Evolutionary conservation across 2,797 vertebrate genomes (phyloP).

Genomic region (Thripadectes ignobilis): DNA sequence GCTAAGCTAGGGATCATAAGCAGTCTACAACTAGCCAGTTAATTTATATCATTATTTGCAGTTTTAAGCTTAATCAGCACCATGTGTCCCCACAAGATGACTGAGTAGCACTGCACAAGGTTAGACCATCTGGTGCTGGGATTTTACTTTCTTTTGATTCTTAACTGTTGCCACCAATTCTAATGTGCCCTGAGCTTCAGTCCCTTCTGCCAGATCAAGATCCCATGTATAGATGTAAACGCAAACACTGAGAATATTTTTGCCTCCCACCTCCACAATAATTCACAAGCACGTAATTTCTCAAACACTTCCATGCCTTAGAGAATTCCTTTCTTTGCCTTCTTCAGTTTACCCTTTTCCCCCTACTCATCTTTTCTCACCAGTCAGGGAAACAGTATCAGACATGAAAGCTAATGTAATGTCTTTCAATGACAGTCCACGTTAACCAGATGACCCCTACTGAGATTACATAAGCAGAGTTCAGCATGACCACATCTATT

Average conservation of each 20-base stretch:
- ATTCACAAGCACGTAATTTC: background rate
- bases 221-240: background rate
- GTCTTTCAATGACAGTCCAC: background rate
- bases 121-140: conserved; percentile 42
- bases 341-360: background rate
- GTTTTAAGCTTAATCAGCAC: conserved; percentile 50
- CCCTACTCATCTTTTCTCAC: background rate
- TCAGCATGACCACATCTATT: background rate
- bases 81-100: conserved; percentile 47
- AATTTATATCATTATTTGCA: conserved; percentile 40
- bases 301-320: background rate
- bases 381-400: background rate
- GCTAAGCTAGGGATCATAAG: conserved; percentile 46
- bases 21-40: conserved; percentile 38
- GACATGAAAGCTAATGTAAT: background rate
- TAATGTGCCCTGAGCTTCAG: background rate
- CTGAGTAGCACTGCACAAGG: background rate
- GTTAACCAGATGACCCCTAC: background rate
- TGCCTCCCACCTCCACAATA: background rate
- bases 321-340: background rate
- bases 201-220: background rate
- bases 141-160: conserved; percentile 15
- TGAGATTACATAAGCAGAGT: background rate
- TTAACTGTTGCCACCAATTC: conserved; percentile 24
- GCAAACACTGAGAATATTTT: background rate